These are phyloP conservation scores for Hydrotaea diabolus DNA, from an alignment of 2,888 invertebrate species.

Conservation along the genomic window DNA sequence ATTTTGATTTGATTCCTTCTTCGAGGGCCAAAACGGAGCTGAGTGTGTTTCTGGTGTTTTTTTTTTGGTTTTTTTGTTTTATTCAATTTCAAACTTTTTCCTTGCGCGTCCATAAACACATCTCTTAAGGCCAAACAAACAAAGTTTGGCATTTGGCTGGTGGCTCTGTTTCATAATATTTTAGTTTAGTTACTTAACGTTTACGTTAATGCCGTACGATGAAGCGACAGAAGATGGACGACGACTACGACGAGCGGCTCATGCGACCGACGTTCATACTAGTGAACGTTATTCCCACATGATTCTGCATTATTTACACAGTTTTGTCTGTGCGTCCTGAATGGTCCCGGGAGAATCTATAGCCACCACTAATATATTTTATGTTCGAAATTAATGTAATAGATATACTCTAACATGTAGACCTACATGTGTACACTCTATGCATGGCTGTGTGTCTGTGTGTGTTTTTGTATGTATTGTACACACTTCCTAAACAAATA, in stretches of 20 bases:
- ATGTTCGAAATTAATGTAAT: not conserved
- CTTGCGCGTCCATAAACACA: not conserved
- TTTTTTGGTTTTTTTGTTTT: not conserved
- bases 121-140: not conserved
- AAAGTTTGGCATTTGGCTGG: not conserved
- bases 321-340: not conserved
- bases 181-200: slow-evolving; percentile 3
- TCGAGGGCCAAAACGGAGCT: not conserved
- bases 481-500: not conserved
- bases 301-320: not conserved
- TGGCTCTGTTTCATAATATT: not conserved
- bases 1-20: not conserved
- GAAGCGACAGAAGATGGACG: too few relatives aligned
- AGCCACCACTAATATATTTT: not conserved
- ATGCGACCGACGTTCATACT: too few relatives aligned
- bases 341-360: not conserved
- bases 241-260: too few relatives aligned
- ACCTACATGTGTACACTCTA: not conserved
- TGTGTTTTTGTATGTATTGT: not conserved
- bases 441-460: not conserved
- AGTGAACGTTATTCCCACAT: not conserved
- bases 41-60: too few relatives aligned
- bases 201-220: too few relatives aligned
- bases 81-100: not conserved
- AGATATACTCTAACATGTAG: not conserved